Percentiles rank a stretch among this genome's conserved stretches.
These are phyloP conservation scores for Electrophaes corylata DNA, from an alignment of 2,888 invertebrate species.

Conservation along the genomic window DNA sequence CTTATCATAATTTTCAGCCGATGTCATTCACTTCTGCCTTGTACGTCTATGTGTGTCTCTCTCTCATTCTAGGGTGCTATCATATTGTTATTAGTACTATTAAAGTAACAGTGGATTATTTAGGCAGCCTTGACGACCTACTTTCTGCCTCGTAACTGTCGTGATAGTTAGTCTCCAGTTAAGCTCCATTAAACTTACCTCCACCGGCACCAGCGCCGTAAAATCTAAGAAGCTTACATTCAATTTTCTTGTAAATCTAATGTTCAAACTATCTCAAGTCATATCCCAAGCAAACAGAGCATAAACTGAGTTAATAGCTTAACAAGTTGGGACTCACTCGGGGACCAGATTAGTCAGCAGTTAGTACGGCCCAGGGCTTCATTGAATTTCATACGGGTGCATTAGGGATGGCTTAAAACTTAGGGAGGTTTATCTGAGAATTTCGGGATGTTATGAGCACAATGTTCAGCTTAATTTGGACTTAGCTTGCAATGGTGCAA, in stretches of 20 bases:
- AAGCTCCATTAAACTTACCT: neutral
- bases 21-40: too few relatives aligned
- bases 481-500: slow-evolving; percentile 14
- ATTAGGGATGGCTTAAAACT: slow-evolving; percentile 44
- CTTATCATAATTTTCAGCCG: too few relatives aligned
- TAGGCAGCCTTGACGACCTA: neutral
- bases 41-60: too few relatives aligned
- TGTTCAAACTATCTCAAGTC: slow-evolving; percentile 29
- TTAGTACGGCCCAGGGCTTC: slow-evolving; percentile 32
- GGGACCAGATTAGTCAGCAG: slow-evolving; percentile 4
- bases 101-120: too few relatives aligned
- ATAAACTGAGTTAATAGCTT: slow-evolving; percentile 39
- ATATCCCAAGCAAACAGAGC: slow-evolving; percentile 33
- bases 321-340: slow-evolving; percentile 32
- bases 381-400: slow-evolving; percentile 54
- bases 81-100: too few relatives aligned
- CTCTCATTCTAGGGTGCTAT: too few relatives aligned
- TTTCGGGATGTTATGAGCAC: slow-evolving; percentile 27
- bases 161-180: neutral
- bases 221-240: slow-evolving; percentile 22
- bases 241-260: slow-evolving; percentile 30
- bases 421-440: slow-evolving; percentile 31
- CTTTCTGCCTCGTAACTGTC: neutral
- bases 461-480: slow-evolving; percentile 22
- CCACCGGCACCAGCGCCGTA: neutral